These are phyloP conservation scores for Lasioglossum lativentre DNA, from an alignment of 2,888 invertebrate species.

Conservation along the genomic window DNA sequence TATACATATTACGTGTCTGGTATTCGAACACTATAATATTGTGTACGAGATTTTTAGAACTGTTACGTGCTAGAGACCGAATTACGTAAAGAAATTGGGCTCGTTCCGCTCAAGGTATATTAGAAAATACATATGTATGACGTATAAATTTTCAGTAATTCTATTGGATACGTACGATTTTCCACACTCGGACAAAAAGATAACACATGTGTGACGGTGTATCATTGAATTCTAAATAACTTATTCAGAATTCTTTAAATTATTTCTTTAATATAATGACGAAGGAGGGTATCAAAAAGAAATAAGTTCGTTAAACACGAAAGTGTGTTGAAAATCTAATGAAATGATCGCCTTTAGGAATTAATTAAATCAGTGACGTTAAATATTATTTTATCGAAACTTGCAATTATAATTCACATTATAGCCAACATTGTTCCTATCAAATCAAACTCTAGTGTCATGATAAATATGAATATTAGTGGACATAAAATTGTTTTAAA, in stretches of 20 bases:
- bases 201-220: neutral
- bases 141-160: neutral
- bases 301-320: too few relatives aligned
- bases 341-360: too few relatives aligned
- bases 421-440: too few relatives aligned
- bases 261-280: too few relatives aligned
- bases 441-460: neutral
- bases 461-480: neutral
- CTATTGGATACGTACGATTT: neutral
- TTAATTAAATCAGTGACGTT: too few relatives aligned
- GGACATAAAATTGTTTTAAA: too few relatives aligned
- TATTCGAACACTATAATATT: slow-evolving; percentile 14
- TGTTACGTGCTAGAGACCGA: neutral
- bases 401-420: neutral
- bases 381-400: neutral
- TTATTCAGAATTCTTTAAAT: neutral
- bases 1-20: neutral
- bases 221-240: neutral
- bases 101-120: neutral
- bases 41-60: neutral
- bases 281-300: too few relatives aligned
- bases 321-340: neutral
- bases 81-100: neutral
- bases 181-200: neutral
- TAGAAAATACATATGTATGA: neutral